Evolutionary conservation across 2,797 vertebrate species (phyloP).

Genomic region (Enteromius radiatus): DNA sequence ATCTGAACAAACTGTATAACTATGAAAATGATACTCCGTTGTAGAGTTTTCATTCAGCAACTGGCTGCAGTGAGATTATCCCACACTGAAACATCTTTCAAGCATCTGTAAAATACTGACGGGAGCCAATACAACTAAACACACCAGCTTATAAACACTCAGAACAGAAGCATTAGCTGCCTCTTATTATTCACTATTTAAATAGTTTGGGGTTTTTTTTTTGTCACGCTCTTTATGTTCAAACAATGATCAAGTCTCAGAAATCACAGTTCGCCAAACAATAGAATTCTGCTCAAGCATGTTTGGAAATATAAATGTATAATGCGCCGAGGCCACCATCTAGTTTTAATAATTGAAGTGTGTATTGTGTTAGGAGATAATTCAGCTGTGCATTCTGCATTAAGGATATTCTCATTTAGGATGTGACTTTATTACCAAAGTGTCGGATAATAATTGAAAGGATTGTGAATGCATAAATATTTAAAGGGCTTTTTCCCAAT

Average conservation of each 20-base stretch:
- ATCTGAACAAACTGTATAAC: background rate
- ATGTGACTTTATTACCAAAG: constrained; percentile 66
- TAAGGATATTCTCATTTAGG: constrained; percentile 67
- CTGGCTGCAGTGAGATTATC: constrained; percentile 61
- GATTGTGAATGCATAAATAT: constrained; percentile 73
- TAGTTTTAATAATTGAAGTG: constrained; percentile 72
- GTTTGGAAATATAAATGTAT: constrained; percentile 66
- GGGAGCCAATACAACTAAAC: constrained; percentile 17
- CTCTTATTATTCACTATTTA: constrained; percentile 9
- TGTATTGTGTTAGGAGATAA: constrained; percentile 67
- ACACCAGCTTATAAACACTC: background rate
- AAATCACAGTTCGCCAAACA: constrained; percentile 23
- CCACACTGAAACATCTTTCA: constrained; percentile 48
- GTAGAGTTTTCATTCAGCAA: background rate
- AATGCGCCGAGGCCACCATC: constrained; percentile 60
- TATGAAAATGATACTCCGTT: background rate
- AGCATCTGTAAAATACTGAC: constrained; percentile 49
- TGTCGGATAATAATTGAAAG: constrained; percentile 75
- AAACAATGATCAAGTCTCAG: constrained; percentile 10
- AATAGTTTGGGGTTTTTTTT: background rate
- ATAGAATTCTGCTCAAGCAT: constrained; percentile 21
- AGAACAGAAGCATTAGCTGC: background rate
- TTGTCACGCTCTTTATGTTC: background rate
- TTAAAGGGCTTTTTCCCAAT: constrained; percentile 69
- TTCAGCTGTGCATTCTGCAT: constrained; percentile 62